Percentiles rank a stretch among this genome's conserved stretches.
These are phyloP conservation scores for Auanema freiburgensis DNA, from an alignment of 2,888 invertebrate genomes.

Conservation along the genomic window DNA sequence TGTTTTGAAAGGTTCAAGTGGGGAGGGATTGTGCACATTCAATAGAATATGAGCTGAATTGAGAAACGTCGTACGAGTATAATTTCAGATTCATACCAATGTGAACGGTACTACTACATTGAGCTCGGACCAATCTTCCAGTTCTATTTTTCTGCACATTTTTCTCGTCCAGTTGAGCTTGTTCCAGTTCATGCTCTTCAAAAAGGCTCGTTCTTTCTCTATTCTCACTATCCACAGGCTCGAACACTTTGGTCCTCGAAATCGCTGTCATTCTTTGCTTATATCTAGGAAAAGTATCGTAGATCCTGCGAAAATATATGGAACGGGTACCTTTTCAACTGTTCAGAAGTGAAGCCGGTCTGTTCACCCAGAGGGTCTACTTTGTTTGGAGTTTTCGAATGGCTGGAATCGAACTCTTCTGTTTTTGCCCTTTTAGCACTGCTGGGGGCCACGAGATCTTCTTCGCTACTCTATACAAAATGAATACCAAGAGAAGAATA, in stretches of 20 bases:
- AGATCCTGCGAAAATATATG: too few species aligned
- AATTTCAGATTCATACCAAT: slow-evolving; percentile 10
- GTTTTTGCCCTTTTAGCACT: too few species aligned
- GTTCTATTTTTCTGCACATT: slow-evolving; percentile 21
- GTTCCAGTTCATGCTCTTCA: slow-evolving; percentile 14
- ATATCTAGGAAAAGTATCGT: slow-evolving; percentile 12
- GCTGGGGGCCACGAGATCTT: too few species aligned
- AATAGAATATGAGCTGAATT: slow-evolving; percentile 29
- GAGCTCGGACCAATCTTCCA: slow-evolving; percentile 12
- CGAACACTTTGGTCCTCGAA: slow-evolving; percentile 4
- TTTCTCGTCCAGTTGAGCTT: background rate
- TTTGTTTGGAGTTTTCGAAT: too few species aligned
- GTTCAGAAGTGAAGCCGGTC: too few species aligned
- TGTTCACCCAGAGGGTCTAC: too few species aligned
- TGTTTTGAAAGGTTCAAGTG: slow-evolving; percentile 16
- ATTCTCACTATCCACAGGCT: background rate
- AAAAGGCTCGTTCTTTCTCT: slow-evolving; percentile 14
- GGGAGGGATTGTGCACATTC: slow-evolving; percentile 26
- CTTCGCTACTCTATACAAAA: too few species aligned
- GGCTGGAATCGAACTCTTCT: too few species aligned
- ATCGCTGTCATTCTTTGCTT: slow-evolving; percentile 18
- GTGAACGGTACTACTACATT: slow-evolving; percentile 15
- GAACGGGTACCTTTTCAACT: too few species aligned
- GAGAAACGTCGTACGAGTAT: background rate
- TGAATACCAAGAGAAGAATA: too few species aligned